Evolutionary conservation across 2,888 invertebrate genomes (phyloP), one percentile per base, ranked within the genome.

Genomic region (Lithosia quadra): DNA sequence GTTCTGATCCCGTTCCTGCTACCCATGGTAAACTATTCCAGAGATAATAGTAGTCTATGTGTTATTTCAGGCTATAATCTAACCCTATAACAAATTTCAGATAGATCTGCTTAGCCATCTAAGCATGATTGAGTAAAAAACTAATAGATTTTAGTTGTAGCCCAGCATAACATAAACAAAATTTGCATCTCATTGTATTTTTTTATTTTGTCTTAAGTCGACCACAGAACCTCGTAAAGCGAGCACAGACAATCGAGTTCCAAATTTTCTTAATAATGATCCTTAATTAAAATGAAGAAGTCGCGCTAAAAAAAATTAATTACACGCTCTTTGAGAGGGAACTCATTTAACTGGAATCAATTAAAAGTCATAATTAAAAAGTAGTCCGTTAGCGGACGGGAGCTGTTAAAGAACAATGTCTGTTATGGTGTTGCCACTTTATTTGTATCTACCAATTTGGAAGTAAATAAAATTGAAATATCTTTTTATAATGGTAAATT

Each of bases 351-450:
- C 71, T 58, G 62, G 74, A 77, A 77, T 79, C 81, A 81, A 79
- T 81, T 79, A 79, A 81, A 81, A 66, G 22, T 67, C 74, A 69
- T 79, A 71, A 79, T 79, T 81, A 79, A 81, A 79, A 79, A 79
- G 74, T 74, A 76, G 72, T 67, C 21, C 34, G 36, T 36, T 34
- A 22, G 13, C 36, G 21, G 59, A 22, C 15, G 59, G 36, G 59
- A 49, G 61, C 67, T 71, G 75, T 62, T 57, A 67, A 75, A 77
- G 80, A 80, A 75, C 77, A 80, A 74, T 79, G 64, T 60, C 69
- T 71, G 15, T 68, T 68, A 36, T 15, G 36, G 36, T 60, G 59
- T 60, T 60, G 22, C 13, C 36, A 60, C 15, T 22, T 1, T 8
- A 15, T 8, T 5, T 28, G 5, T 28, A 28, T 28, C 28, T 28